Percentiles rank a stretch among this genome's conserved stretches.
Evolutionary conservation across 1,140 invertebrate genomes (phyloP).

Genomic region (Plectrocnemia conspersa): DNA sequence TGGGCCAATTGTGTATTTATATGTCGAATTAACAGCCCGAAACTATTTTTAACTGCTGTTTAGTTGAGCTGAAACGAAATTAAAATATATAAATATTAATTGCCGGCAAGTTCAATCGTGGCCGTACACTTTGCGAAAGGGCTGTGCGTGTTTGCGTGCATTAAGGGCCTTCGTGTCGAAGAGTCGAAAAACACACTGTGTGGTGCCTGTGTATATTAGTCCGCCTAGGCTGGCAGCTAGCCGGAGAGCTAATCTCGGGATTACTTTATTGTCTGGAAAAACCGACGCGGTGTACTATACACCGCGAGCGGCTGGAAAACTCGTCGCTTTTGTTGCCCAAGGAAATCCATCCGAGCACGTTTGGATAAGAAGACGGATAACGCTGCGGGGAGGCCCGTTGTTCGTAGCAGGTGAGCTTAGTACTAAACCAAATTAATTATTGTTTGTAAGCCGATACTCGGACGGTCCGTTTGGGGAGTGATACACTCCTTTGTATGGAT

Average conservation of each 20-base stretch:
- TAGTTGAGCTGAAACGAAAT: no score
- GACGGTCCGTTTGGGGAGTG: not conserved
- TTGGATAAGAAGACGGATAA: constrained; percentile 2
- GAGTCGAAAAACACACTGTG: no score
- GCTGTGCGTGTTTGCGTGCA: no score
- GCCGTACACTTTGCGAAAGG: no score
- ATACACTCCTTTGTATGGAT: constrained; percentile 1
- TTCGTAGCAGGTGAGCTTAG: constrained; percentile 8
- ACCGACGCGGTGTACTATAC: not conserved
- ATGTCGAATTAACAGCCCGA: no score
- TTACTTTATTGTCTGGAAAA: constrained; percentile 13
- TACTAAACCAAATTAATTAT: constrained; percentile 18
- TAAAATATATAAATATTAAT: no score
- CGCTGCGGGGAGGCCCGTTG: not conserved
- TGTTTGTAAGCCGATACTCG: constrained; percentile 15
- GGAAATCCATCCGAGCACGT: not conserved
- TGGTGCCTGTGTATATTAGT: no score
- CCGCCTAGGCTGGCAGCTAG: no score
- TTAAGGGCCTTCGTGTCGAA: no score
- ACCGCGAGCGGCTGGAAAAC: not conserved
- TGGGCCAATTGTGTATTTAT: no score
- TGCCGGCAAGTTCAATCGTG: no score
- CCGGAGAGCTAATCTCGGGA: constrained; percentile 1
- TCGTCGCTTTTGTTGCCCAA: constrained; percentile 1
- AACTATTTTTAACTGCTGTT: no score